Percentiles rank a stretch among this genome's conserved stretches.
phyloP scores from a whole-genome alignment of 2,888 invertebrate genomes.

The Oegoconia quadripuncta region DNA sequence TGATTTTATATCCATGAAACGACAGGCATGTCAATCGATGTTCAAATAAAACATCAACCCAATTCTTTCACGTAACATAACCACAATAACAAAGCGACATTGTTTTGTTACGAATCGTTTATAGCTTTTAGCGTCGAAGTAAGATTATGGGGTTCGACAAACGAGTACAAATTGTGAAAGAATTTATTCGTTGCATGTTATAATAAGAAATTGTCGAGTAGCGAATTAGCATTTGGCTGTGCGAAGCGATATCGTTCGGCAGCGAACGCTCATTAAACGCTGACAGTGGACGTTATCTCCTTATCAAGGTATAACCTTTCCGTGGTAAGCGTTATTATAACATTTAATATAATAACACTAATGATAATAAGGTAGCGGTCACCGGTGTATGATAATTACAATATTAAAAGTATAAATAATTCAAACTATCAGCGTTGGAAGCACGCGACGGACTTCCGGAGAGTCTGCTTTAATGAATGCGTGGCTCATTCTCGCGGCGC shows the following conservation, averaged over 20 bases:
- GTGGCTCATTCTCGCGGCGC: slow-evolving; percentile 47
- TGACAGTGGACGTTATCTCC: slow-evolving; percentile 60
- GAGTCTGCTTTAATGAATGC: slow-evolving; percentile 62
- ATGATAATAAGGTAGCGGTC: slow-evolving; percentile 68
- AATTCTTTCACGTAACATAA: slow-evolving; percentile 1
- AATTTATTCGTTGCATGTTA: slow-evolving; percentile 50
- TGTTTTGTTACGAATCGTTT: slow-evolving; percentile 20
- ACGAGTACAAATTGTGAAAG: slow-evolving; percentile 64
- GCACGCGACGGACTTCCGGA: slow-evolving; percentile 76
- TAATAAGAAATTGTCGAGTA: slow-evolving; percentile 44
- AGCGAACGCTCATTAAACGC: slow-evolving; percentile 53
- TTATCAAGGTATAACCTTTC: slow-evolving; percentile 69
- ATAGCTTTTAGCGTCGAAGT: slow-evolving; percentile 37
- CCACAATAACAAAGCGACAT: background rate
- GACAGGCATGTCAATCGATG: too few species aligned
- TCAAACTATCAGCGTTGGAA: slow-evolving; percentile 68
- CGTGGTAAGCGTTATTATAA: slow-evolving; percentile 66
- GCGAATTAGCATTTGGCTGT: slow-evolving; percentile 51
- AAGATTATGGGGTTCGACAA: slow-evolving; percentile 53
- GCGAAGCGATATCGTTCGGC: slow-evolving; percentile 31
- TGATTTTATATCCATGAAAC: too few species aligned
- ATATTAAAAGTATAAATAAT: slow-evolving; percentile 78
- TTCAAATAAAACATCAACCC: too few species aligned
- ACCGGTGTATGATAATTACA: slow-evolving; percentile 71
- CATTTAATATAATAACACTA: slow-evolving; percentile 74